phyloP scores from a whole-genome alignment of 2,113 vertebrate genomes.

The Pluvialis apricaria region DNA sequence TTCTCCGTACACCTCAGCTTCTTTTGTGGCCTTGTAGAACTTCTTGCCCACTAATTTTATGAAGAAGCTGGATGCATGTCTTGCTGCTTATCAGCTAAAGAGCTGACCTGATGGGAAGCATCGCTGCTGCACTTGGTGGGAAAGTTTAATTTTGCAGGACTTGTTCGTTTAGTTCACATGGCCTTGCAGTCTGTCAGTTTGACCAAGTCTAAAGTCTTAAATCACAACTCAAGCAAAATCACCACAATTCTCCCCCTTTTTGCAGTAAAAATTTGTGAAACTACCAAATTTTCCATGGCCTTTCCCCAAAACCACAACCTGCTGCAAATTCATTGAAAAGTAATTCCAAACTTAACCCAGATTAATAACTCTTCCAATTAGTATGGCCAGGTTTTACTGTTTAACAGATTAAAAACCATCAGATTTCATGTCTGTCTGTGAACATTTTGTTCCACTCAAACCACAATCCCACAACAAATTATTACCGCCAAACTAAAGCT shows the following conservation, averaged over 20 bases:
- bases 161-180: neutral
- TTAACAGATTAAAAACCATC: neutral
- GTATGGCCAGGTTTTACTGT: neutral
- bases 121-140: neutral
- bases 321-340: constrained; percentile 24
- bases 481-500: neutral
- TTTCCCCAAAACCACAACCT: constrained; percentile 32
- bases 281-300: constrained; percentile 17
- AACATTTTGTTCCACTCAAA: constrained; percentile 30
- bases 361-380: neutral
- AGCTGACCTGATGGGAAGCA: neutral
- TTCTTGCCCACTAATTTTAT: neutral
- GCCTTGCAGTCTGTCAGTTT: neutral
- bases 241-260: neutral
- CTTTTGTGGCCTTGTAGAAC: neutral
- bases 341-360: neutral
- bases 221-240: neutral
- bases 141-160: neutral
- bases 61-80: neutral
- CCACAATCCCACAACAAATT: neutral
- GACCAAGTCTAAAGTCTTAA: neutral
- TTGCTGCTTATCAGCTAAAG: neutral
- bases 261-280: neutral
- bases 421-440: neutral
- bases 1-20: neutral